These are phyloP conservation scores for Mesocentrotus franciscanus DNA, from an alignment of 53 echinoderm and acorn worm genomes.

Conservation along the genomic window DNA sequence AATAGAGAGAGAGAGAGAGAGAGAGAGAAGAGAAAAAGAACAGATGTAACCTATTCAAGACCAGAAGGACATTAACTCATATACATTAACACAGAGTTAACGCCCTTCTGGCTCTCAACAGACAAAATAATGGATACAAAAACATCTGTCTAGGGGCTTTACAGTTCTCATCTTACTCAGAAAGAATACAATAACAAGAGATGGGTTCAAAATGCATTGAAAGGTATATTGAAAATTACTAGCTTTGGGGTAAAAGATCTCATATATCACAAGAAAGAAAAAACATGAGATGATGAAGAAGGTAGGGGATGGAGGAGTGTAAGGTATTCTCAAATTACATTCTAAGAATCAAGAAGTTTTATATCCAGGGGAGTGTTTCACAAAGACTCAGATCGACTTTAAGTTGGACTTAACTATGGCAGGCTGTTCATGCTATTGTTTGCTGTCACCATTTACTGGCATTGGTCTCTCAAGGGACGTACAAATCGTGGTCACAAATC, in stretches of 20 bases:
- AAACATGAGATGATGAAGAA: neutral
- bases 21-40: too few relatives aligned
- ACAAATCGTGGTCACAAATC: too few relatives aligned
- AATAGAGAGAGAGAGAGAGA: neutral
- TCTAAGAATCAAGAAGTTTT: neutral
- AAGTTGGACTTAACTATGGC: too few relatives aligned
- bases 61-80: too few relatives aligned
- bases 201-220: neutral
- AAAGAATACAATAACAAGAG: neutral
- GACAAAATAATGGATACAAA: neutral
- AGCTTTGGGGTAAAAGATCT: neutral
- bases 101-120: too few relatives aligned
- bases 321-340: conserved; percentile 2
- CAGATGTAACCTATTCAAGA: too few relatives aligned
- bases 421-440: too few relatives aligned
- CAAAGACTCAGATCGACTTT: too few relatives aligned
- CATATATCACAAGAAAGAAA: neutral
- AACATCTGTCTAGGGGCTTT: neutral
- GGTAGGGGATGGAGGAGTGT: neutral
- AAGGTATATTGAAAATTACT: conserved; percentile 3
- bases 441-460: too few relatives aligned
- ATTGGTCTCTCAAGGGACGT: too few relatives aligned
- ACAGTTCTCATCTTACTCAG: neutral
- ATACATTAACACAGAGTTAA: too few relatives aligned
- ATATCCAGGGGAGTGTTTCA: too few relatives aligned